Evolutionary conservation across 2,888 invertebrate species (phyloP), one percentile per base, ranked within the genome.

Genomic region (Drosophila basisetae): DNA sequence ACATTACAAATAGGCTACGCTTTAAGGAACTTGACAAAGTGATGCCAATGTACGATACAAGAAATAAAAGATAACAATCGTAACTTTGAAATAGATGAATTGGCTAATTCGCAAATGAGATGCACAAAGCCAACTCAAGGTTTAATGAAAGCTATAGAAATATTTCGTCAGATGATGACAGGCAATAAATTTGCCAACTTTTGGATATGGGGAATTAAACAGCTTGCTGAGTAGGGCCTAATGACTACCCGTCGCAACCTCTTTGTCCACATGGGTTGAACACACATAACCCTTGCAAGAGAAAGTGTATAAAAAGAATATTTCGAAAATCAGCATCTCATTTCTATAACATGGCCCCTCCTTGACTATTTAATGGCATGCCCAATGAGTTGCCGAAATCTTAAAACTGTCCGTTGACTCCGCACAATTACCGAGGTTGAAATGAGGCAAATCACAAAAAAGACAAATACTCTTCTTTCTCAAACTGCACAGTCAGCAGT

Each of bases 341-440:
- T 59, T 47, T 47, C 9, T 47, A 16, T 7, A 25, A 28, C 35
- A 35, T 47, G 49, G 35, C 30, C 53, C 22, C 47, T 52, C 9
- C 49, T 41, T 41, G 61, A 39, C 39, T 68, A 71, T 83, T 82
- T 66, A 77, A 88, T 84, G 83, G 83, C 59, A 59, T 64, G 66
- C 60, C 73, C 80, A 70, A 84, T 84, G 84, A 84, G 81, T 85
- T 80, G 86, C 78, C 65, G 74, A 68, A 83, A 68, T 74, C 74
- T 67, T 60, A 62, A 74, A 74, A 59, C 50, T 41, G 58, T 7
- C 33, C 53, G 39, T 50, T 59, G 71, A 68, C 62, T 78, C 50
- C 16, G 72, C 78, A 72, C 78, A 76, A 79, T 78, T 76, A 71
- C 53, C 63, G 31, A n/a, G 50, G 53, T 84, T 84, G 64, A 86